Percentiles rank a stretch among this genome's conserved stretches.
Evolutionary conservation across 2,113 vertebrate species (phyloP).

Genomic region (Hippocampus guttulatus): DNA sequence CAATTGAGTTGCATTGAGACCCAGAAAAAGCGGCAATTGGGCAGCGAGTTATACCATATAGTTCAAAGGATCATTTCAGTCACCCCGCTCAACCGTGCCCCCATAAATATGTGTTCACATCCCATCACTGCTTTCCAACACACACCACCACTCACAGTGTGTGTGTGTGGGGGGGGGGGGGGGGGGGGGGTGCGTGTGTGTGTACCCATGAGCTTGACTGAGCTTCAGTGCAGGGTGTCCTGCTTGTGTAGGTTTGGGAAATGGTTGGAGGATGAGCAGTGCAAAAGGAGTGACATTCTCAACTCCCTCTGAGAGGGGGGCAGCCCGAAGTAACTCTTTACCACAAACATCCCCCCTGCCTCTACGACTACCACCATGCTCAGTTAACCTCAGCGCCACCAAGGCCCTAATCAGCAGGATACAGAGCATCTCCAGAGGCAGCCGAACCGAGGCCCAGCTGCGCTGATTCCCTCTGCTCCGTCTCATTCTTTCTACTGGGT

Average conservation of each 20-base stretch:
- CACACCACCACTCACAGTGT: conserved; percentile 48
- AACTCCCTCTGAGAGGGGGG: conserved; percentile 32
- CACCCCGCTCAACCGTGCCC: conserved; percentile 4
- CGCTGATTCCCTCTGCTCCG: conserved; percentile 59
- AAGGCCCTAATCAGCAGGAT: conserved; percentile 73
- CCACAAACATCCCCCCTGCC: conserved; percentile 6
- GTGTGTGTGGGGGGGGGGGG: too few relatives aligned
- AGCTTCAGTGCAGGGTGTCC: conserved; percentile 30
- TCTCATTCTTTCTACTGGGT: conserved; percentile 26
- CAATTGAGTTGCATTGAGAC: conserved; percentile 2
- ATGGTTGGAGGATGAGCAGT: conserved; percentile 60
- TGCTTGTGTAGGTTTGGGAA: conserved; percentile 51
- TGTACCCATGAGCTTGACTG: conserved; percentile 54
- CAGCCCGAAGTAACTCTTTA: conserved; percentile 43
- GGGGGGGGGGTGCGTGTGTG: too few relatives aligned
- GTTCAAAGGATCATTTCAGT: conserved; percentile 24
- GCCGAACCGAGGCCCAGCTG: conserved; percentile 53
- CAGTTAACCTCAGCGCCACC: conserved; percentile 56
- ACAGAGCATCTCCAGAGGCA: conserved; percentile 62
- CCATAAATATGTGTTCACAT: not conserved
- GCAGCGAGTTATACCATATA: conserved; percentile 44
- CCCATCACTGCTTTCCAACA: conserved; percentile 52
- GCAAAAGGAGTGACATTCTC: conserved; percentile 60
- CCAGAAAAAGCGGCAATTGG: conserved; percentile 16
- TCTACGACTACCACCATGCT: conserved; percentile 21